These are phyloP conservation scores for Cataglyphis albicans DNA, from an alignment of 2,888 invertebrate genomes.

Conservation along the genomic window DNA sequence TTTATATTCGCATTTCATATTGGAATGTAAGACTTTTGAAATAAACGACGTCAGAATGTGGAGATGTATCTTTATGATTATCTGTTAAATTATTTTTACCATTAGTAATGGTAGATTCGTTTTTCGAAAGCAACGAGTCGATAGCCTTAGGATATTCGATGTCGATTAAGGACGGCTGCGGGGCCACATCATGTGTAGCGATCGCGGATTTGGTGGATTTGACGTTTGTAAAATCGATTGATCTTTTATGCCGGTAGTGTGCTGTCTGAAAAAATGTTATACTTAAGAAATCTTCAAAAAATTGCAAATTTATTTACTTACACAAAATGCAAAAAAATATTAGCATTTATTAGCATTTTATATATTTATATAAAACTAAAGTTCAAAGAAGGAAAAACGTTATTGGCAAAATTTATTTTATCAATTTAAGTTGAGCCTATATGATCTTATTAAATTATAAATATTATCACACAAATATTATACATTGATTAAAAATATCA, in stretches of 20 bases:
- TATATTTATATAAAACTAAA: not conserved
- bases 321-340: not conserved
- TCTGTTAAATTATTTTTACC: slow-evolving; percentile 30
- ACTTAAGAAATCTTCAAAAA: slow-evolving; percentile 25
- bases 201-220: slow-evolving; percentile 11
- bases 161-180: slow-evolving; percentile 72
- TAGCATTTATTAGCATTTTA: not conserved
- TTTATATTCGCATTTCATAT: not conserved
- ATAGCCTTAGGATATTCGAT: slow-evolving; percentile 14
- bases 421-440: not conserved
- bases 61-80: not conserved
- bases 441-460: not conserved
- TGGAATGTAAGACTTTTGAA: not conserved
- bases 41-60: not conserved
- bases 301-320: not conserved
- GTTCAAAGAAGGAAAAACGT: not conserved
- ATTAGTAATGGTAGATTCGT: slow-evolving; percentile 22
- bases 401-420: not conserved
- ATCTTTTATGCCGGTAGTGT: slow-evolving; percentile 58
- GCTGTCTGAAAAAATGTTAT: slow-evolving; percentile 62
- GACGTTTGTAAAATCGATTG: slow-evolving; percentile 51
- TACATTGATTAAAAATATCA: not conserved
- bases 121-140: slow-evolving; percentile 55
- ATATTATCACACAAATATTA: not conserved
- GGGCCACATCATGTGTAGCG: slow-evolving; percentile 67